These are phyloP conservation scores for Thera britannica DNA, from an alignment of 2,888 invertebrate species.

Conservation along the genomic window DNA sequence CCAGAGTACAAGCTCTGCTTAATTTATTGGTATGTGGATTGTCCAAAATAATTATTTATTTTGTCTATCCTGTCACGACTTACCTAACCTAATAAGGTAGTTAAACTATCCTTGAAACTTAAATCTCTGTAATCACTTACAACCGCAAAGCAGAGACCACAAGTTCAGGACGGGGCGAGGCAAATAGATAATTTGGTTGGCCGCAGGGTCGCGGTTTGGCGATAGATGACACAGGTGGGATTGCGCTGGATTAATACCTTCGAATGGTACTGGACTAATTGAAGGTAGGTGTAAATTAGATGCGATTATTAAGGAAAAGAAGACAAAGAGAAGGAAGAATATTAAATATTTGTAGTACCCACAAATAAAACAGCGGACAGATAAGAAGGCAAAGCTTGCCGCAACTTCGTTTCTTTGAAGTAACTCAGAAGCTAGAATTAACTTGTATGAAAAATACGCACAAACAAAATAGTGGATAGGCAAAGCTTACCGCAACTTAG, in stretches of 20 bases:
- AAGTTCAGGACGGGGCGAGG: conserved; percentile 16
- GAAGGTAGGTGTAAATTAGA: background rate
- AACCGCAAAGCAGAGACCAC: background rate
- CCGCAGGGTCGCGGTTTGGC: conserved; percentile 38
- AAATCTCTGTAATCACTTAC: background rate
- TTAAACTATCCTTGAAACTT: background rate
- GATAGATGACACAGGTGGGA: conserved; percentile 9
- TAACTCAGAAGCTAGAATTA: too few species aligned
- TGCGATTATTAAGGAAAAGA: background rate
- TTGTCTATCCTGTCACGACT: background rate
- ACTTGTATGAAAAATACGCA: too few species aligned
- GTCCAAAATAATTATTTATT: too few species aligned
- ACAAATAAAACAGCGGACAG: too few species aligned
- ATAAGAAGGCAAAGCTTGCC: too few species aligned
- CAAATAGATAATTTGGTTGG: conserved; percentile 55
- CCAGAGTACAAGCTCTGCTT: too few species aligned
- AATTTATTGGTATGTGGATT: too few species aligned
- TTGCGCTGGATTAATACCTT: background rate
- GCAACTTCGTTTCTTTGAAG: too few species aligned
- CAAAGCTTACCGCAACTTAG: too few species aligned
- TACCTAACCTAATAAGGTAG: background rate
- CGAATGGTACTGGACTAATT: background rate
- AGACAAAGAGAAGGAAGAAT: too few species aligned
- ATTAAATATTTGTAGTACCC: too few species aligned
- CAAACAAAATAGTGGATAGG: too few species aligned